phyloP scores from a whole-genome alignment of 2,797 vertebrate genomes.

The Cercopithecus hamlyni region DNA sequence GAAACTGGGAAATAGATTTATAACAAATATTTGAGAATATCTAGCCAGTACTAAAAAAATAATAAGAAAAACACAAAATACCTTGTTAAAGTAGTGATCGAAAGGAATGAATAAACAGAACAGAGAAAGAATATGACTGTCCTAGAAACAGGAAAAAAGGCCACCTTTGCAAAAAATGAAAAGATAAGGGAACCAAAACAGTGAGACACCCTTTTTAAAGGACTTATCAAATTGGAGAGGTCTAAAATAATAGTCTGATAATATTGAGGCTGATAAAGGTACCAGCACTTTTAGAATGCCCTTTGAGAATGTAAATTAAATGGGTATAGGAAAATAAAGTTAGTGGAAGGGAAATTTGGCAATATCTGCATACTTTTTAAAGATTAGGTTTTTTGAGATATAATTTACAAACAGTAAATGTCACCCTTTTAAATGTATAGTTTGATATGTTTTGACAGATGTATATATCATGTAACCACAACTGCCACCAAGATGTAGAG shows the following conservation, averaged over 20 bases:
- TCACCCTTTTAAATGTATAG: neutral
- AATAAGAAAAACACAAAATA: neutral
- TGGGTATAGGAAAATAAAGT: neutral
- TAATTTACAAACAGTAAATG: conserved; percentile 31
- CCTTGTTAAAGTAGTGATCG: neutral
- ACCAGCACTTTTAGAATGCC: neutral
- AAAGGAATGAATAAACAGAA: neutral
- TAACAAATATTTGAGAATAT: neutral
- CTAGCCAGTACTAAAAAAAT: neutral
- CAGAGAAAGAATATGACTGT: neutral
- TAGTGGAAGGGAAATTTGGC: conserved; percentile 33
- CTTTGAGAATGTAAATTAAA: neutral
- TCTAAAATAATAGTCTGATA: neutral
- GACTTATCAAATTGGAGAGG: neutral
- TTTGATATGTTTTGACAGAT: conserved; percentile 17
- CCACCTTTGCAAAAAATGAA: neutral
- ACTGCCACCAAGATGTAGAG: neutral
- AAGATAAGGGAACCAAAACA: neutral
- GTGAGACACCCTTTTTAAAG: neutral
- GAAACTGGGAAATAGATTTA: neutral
- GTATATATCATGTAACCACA: neutral
- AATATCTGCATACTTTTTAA: neutral
- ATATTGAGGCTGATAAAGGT: neutral
- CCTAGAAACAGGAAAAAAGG: neutral
- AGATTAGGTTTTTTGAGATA: neutral